Base-by-base conservation (phyloP, 23 tunicate genomes). In the Botrylloides violaceus region DNA sequence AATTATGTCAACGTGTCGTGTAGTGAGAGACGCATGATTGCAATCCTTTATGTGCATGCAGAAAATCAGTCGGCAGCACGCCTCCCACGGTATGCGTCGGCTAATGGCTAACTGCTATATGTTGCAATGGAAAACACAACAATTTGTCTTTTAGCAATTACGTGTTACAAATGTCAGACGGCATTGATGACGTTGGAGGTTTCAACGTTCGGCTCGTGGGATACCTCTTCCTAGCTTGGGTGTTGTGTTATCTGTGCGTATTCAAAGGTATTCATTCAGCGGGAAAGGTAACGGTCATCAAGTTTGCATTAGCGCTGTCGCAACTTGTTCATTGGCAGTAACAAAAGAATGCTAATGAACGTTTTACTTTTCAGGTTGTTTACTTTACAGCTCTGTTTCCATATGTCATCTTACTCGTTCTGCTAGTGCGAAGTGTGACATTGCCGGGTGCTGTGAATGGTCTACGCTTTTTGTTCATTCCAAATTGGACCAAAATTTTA, bases 341-440 rank as follows among this genome's bases (percentile, higher is more conserved):
- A n/a, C n/a, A n/a, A n/a, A n/a, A n/a, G n/a, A n/a, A n/a, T n/a
- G n/a, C n/a, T n/a, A n/a, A n/a, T n/a, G n/a, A n/a, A n/a, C n/a
- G n/a, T n/a, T n/a, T n/a, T n/a, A n/a, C n/a, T n/a, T 7, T 43
- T 0, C 58, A 87, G 87, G 93, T 92, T 21, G 98, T 86, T 3
- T 73, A 86, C 39, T 59, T 81, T n/a, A 94, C 98, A 4, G 98
- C 89, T 4, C 86, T 80, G 2, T 77, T 81, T 78, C 98, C 98
- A 2, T 94, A 94, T 71, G 36, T 86, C 27, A 59, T 94, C 39
- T 76, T 94, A 19, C 38, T 94, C 27, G 56, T 77, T 38, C 53
- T 94, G 37, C 63, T 94, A 21, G 63, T 81, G 24, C 61, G 65
- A 58, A 62, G 81, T 50, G 73, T 47, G 15, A 72, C 81, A 7